Evolutionary conservation across 2,797 vertebrate species (phyloP).

Genomic region (Hybognathus amarus): DNA sequence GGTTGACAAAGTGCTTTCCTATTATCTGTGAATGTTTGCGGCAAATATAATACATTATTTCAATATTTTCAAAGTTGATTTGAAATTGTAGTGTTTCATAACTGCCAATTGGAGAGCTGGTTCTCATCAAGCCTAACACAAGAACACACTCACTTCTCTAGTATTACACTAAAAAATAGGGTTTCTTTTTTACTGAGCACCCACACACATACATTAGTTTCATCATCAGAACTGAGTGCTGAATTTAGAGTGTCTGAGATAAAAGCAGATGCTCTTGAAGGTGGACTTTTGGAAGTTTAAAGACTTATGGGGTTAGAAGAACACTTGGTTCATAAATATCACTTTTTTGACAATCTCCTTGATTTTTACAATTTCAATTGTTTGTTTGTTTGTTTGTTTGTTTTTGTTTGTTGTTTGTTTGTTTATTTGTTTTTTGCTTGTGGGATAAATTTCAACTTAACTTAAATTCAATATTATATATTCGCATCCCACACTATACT

Average conservation of each 20-base stretch:
- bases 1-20: neutral
- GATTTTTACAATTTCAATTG: neutral
- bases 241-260: neutral
- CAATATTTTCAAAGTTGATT: neutral
- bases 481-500: neutral
- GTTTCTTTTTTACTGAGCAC: neutral
- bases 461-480: neutral
- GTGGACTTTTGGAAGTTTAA: neutral
- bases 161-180: neutral
- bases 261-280: neutral
- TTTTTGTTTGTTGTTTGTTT: too few relatives aligned
- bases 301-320: neutral
- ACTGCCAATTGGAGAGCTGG: neutral
- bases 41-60: slow-evolving; percentile 4
- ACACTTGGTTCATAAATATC: neutral
- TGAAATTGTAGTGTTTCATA: neutral
- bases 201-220: neutral
- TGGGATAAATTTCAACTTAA: too few relatives aligned
- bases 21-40: neutral
- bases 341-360: neutral
- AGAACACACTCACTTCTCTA: neutral
- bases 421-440: too few relatives aligned
- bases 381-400: too few relatives aligned
- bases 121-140: neutral
- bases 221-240: neutral